A percentile compares a stretch with the other conserved stretches of the same genome.
These are phyloP conservation scores for Neolamprologus cancellatus DNA, from an alignment of 2,113 vertebrate genomes.

Conservation along the genomic window DNA sequence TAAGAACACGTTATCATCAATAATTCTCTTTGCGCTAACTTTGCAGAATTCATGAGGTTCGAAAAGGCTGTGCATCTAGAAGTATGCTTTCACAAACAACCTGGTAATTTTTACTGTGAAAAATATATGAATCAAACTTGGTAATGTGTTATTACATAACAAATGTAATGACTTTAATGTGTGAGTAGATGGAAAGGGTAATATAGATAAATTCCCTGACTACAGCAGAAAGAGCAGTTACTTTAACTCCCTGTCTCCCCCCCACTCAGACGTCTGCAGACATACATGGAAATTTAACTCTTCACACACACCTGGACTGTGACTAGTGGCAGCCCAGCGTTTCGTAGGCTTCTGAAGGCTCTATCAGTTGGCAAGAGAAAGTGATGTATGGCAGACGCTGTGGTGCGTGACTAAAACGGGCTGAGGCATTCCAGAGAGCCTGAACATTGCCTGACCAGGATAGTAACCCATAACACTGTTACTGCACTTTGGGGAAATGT, in stretches of 20 bases:
- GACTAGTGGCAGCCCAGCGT: neutral
- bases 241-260: neutral
- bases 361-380: neutral
- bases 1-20: neutral
- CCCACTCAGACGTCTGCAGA: neutral
- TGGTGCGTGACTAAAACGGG: constrained; percentile 28
- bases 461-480: constrained; percentile 4
- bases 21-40: neutral
- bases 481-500: constrained; percentile 6
- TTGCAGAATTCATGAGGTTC: neutral
- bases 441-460: constrained; percentile 2
- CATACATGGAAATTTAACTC: neutral
- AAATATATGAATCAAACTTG: neutral
- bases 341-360: neutral
- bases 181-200: neutral
- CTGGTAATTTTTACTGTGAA: neutral
- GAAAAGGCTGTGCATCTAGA: neutral
- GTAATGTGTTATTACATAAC: neutral
- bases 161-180: neutral
- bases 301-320: constrained; percentile 13
- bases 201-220: neutral
- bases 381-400: constrained; percentile 23
- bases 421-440: constrained; percentile 22
- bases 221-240: neutral
- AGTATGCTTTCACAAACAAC: neutral